Percentiles rank a stretch among this genome's conserved stretches.
Evolutionary conservation across 2,113 vertebrate species (phyloP).

Genomic region (Myotis lucifugus): DNA sequence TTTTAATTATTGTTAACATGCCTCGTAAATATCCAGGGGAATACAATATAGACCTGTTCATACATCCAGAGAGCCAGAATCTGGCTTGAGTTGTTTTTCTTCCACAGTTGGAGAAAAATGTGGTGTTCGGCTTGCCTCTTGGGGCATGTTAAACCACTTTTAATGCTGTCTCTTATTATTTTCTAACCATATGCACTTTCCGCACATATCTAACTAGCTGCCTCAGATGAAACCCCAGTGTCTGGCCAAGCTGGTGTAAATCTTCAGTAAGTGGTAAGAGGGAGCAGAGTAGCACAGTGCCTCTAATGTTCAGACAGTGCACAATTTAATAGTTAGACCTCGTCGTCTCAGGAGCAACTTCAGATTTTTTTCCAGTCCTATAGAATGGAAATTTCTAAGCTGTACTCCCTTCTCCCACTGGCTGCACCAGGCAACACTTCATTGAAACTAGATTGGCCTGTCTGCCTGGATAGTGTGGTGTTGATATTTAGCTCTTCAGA

Average conservation of each 20-base stretch:
- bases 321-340: not conserved
- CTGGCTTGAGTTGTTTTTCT: slow-evolving; percentile 65
- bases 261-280: slow-evolving; percentile 44
- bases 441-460: not conserved
- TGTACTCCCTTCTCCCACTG: not conserved
- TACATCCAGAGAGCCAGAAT: slow-evolving; percentile 66
- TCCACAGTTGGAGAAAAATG: slow-evolving; percentile 69
- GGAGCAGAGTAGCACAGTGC: not conserved
- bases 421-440: not conserved
- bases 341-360: not conserved
- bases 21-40: slow-evolving; percentile 57
- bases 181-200: slow-evolving; percentile 70
- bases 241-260: slow-evolving; percentile 67
- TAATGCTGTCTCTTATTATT: slow-evolving; percentile 70
- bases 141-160: slow-evolving; percentile 72
- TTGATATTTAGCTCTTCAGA: not conserved
- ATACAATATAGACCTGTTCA: slow-evolving; percentile 53
- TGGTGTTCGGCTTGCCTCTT: slow-evolving; percentile 64
- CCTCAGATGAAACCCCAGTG: slow-evolving; percentile 59
- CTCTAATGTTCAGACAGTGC: not conserved
- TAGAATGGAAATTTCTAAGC: slow-evolving; percentile 41
- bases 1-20: slow-evolving; percentile 75
- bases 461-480: not conserved
- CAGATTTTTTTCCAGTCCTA: not conserved
- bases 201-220: slow-evolving; percentile 53